phyloP scores from a whole-genome alignment of 1,140 invertebrate genomes.

The Scaptomyza hsui region DNA sequence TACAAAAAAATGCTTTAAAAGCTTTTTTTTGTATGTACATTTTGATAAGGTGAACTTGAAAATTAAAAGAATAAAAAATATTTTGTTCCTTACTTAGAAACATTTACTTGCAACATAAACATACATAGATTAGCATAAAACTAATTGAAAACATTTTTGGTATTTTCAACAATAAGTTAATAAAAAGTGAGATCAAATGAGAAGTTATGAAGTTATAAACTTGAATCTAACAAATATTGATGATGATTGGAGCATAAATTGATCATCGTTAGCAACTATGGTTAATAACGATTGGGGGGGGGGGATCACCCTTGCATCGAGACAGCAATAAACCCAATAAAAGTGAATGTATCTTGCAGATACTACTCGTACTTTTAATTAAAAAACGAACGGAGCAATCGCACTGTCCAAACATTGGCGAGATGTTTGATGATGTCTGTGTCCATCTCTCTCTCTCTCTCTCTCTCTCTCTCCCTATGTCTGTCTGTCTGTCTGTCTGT shows the following conservation, averaged over 20 bases:
- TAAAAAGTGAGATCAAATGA: not conserved
- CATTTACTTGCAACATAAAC: too few relatives aligned
- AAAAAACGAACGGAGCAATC: constrained; percentile 45
- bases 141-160: not conserved
- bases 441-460: not conserved
- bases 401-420: constrained; percentile 58
- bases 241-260: constrained; percentile 6
- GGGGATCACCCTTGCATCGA: not conserved
- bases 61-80: too few relatives aligned
- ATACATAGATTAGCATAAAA: too few relatives aligned
- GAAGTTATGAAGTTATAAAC: not conserved
- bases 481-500: constrained; percentile 10
- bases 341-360: constrained; percentile 61
- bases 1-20: too few relatives aligned
- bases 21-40: too few relatives aligned
- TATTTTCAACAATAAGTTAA: not conserved
- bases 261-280: not conserved
- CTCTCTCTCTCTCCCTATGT: not conserved
- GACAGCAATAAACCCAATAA: constrained; percentile 40
- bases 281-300: not conserved
- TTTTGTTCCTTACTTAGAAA: too few relatives aligned
- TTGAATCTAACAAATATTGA: not conserved
- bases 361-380: constrained; percentile 53
- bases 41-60: too few relatives aligned
- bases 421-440: constrained; percentile 68